Base-by-base conservation (phyloP, 2,113 vertebrate genomes). In the Perca flavescens region DNA sequence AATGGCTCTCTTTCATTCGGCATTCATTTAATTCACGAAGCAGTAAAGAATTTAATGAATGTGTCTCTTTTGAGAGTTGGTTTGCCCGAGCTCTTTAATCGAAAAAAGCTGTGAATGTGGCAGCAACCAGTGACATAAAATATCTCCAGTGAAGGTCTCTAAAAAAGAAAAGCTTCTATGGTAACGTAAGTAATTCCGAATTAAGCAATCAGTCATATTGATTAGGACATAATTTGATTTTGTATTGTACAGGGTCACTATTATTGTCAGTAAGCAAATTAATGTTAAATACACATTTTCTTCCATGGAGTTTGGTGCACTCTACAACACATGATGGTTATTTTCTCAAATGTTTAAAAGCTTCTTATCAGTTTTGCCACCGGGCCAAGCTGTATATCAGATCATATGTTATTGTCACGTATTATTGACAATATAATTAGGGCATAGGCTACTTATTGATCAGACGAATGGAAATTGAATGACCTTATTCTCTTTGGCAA, bases 191-290 rank as follows among this genome's bases (percentile, higher is more conserved):
- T 6, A 5, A 8, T 6, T 5, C n/a, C 3, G 50, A 60, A 53
- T 53, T 50, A 3, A 40, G 1, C 3, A 31, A 22, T 31, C 14
- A 21, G 11, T 40, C 9, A 10, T 22, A n/a, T 1, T 74, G 2
- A 50, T 40, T 4, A 0, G 3, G 3, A 36, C 60, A 31, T 11
- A 53, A 12, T 53, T 2, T 2, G 17, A 13, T 53, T 52, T 34
- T 0, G 6, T 11, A 1, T 28, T 16, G 0, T 5, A 50, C 3
- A 6, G 1, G 2, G 1, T 13, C 34, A 1, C 43, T 12, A 2
- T 3, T 22, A 13, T 21, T 19, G 0, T 6, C 19, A 49, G 14
- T 0, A 16, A 36, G 47, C 47, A 46, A 53, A 61, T 54, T 3
- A 2, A 62, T 36, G 56, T 46, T 47, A 47, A 61, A 60, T 12